Base-by-base conservation (phyloP, 2,113 vertebrate genomes). In the Eublepharis macularius region DNA sequence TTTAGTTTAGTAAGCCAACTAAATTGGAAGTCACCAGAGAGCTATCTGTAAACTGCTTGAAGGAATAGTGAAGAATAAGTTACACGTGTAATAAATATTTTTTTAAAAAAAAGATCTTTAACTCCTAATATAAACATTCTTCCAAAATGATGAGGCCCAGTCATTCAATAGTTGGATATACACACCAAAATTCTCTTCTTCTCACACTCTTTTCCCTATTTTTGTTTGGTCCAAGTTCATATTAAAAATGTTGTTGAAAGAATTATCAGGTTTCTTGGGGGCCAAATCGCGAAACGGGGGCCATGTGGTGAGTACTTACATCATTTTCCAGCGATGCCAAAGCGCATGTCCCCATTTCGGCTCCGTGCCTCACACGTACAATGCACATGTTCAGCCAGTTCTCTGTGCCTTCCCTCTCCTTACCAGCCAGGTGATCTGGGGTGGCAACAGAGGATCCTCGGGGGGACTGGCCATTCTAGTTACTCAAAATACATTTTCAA, bases 401-500 rank as follows among this genome's bases (percentile, higher is more conserved):
- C n/a, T n/a, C n/a, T n/a, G n/a, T n/a, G n/a, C n/a, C n/a, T n/a
- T n/a, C n/a, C n/a, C n/a, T n/a, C n/a, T n/a, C n/a, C n/a, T n/a
- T n/a, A n/a, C n/a, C n/a, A n/a, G n/a, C n/a, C n/a, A n/a, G n/a
- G n/a, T n/a, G n/a, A n/a, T n/a, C n/a, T n/a, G n/a, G n/a, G n/a
- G n/a, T n/a, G n/a, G n/a, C n/a, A n/a, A n/a, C n/a, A n/a, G n/a
- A n/a, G n/a, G n/a, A n/a, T n/a, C n/a, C n/a, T n/a, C n/a, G n/a
- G n/a, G n/a, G n/a, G n/a, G n/a, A n/a, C n/a, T n/a, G n/a, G n/a
- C n/a, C n/a, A n/a, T n/a, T n/a, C n/a, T 24, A 88, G 80, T 86
- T 92, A 86, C 88, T 92, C 0, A 83, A 78, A 89, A 90, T 87
- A 87, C 0, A 0, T 74, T 92, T 90, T 91, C 92, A 94, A 94